Evolutionary conservation across 2,888 invertebrate genomes (phyloP).

Genomic region (Sclerodermus sp.): DNA sequence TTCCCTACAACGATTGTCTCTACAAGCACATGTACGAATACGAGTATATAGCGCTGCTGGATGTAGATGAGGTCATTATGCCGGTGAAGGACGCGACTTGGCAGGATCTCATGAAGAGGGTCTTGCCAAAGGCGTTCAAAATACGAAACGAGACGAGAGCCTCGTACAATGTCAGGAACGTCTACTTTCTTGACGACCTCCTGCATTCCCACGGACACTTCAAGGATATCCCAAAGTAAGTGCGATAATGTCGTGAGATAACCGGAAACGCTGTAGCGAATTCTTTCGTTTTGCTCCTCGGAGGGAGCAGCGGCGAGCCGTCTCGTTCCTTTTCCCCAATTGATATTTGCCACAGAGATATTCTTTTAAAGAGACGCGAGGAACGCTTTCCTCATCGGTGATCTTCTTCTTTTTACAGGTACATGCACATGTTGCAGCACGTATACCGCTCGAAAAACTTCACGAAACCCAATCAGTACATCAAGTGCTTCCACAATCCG

Average conservation of each 20-base stretch:
- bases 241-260: no score
- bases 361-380: no score
- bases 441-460: slow-evolving; percentile 88
- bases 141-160: slow-evolving; percentile 70
- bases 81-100: slow-evolving; percentile 76
- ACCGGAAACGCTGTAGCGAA: neutral
- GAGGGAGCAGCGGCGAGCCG: neutral
- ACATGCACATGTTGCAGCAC: slow-evolving; percentile 93
- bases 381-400: no score
- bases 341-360: no score
- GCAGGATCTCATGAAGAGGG: slow-evolving; percentile 76
- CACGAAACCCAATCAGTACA: slow-evolving; percentile 90
- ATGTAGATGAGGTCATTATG: slow-evolving; percentile 94
- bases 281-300: neutral
- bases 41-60: slow-evolving; percentile 86
- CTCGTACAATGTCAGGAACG: slow-evolving; percentile 86
- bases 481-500: slow-evolving; percentile 93
- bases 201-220: slow-evolving; percentile 80
- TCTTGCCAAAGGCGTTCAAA: slow-evolving; percentile 69
- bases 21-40: slow-evolving; percentile 91
- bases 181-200: slow-evolving; percentile 89
- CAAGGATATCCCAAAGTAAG: slow-evolving; percentile 71
- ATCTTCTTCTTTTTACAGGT: slow-evolving; percentile 58
- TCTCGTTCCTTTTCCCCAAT: slow-evolving; percentile 13
- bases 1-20: slow-evolving; percentile 95